These are phyloP conservation scores for Phainopepla nitens DNA, from an alignment of 2,113 vertebrate genomes.

Conservation along the genomic window DNA sequence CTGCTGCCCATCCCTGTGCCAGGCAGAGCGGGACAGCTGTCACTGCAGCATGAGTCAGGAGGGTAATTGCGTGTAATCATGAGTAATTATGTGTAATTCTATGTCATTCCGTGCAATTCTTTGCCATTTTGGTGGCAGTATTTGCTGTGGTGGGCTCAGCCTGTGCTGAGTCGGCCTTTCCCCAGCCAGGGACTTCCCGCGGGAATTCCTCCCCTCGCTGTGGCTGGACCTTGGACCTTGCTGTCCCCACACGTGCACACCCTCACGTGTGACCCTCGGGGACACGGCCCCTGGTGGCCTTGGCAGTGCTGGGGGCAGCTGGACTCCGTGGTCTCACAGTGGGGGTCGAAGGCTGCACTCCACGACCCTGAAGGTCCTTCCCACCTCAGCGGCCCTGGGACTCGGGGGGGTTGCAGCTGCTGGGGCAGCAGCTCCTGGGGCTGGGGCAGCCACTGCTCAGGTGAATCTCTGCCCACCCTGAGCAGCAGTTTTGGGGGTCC, in stretches of 20 bases:
- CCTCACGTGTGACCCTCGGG: rapidly evolving
- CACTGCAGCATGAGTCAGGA: not conserved
- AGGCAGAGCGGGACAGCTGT: not conserved
- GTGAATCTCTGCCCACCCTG: not conserved
- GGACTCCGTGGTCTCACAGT: not conserved
- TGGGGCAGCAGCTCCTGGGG: not conserved
- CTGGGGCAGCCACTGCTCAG: not conserved
- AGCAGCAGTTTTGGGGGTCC: not conserved
- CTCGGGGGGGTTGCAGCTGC: not conserved
- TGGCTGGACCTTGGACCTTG: not conserved
- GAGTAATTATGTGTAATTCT: not conserved
- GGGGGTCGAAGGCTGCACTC: not conserved
- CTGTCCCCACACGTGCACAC: not conserved
- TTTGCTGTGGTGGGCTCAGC: not conserved
- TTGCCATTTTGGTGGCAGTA: not conserved
- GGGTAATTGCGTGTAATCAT: not conserved
- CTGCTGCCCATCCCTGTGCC: not conserved
- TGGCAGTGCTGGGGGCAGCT: not conserved
- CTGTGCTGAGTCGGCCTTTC: not conserved
- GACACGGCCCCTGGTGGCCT: rapidly evolving
- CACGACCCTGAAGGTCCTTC: not conserved
- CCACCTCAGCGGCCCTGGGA: not conserved
- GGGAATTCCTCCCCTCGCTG: not conserved
- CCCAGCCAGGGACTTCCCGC: not conserved
- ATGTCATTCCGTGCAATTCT: not conserved